A percentile compares a stretch with the other conserved stretches of the same genome.
Evolutionary conservation across 2,888 invertebrate genomes (phyloP).

Genomic region (Melolontha melolontha): DNA sequence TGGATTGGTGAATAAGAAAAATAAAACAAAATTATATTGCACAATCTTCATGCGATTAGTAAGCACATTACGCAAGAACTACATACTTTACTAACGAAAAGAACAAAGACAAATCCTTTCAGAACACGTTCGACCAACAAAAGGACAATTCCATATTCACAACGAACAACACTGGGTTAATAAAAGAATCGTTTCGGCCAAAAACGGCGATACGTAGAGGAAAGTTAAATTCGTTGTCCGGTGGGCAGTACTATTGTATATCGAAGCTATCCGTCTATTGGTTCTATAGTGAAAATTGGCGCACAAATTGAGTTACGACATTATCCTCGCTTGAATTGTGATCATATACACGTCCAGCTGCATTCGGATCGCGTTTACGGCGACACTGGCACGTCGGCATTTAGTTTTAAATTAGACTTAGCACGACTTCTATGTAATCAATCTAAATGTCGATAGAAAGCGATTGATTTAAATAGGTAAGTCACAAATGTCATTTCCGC

Average conservation of each 20-base stretch:
- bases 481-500: slow-evolving; percentile 10
- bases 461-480: not conserved
- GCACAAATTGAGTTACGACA: slow-evolving; percentile 5
- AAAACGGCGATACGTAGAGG: not conserved
- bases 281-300: not conserved
- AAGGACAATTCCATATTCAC: too few species aligned
- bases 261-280: slow-evolving; percentile 8
- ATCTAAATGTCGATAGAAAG: slow-evolving; percentile 10
- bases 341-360: not conserved
- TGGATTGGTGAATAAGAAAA: too few species aligned
- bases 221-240: not conserved
- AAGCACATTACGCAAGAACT: too few species aligned
- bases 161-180: too few species aligned
- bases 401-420: slow-evolving; percentile 15
- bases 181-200: not conserved
- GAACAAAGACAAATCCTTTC: too few species aligned
- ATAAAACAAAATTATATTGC: too few species aligned
- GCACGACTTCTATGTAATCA: slow-evolving; percentile 1
- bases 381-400: slow-evolving; percentile 8
- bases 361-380: too few species aligned
- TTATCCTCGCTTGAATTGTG: slow-evolving; percentile 7
- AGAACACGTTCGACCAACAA: too few species aligned
- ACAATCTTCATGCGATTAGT: too few species aligned
- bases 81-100: too few species aligned
- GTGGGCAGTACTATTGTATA: slow-evolving; percentile 1